Base-by-base conservation (phyloP, 2,113 vertebrate genomes). In the Vulpes vulpes region DNA sequence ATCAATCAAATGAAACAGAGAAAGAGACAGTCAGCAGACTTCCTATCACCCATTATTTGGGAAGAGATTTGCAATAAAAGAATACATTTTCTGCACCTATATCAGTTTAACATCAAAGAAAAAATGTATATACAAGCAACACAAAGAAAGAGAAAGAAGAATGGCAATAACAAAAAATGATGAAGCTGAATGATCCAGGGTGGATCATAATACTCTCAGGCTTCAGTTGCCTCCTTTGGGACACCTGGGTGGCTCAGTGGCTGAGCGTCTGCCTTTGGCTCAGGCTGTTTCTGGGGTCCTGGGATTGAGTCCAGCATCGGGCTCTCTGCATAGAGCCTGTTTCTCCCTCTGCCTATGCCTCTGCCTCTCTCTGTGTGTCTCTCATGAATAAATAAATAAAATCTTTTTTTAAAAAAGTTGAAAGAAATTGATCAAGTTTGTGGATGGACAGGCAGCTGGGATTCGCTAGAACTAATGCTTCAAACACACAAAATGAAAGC, bases 1-100 rank as follows among this genome's bases (percentile, higher is more conserved):
- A 90, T 23, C 92, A 96, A 53, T 55, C 87, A 96, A 71, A 49
- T 88, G 83, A 97, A 93, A 59, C 96, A 95, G 97, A 98, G 2
- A 43, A 43, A 3, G 55, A 95, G 60, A 89, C 0, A 14, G 78
- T 60, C 60, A 98, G 79, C 95, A 98, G 96, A 96, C 71, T 49
- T 90, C 15, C 43, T 86, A 49, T 51, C 92, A 11, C 43, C 20
- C 65, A 57, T 62, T 91, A 30, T 76, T 67, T 95, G 67, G 57
- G 95, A 67, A 55, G 2, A 96, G 55, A 94, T 32, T 76, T 98
- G 78, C 49, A 96, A 74, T 62, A 96, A 97, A 96, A 78, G 0
- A 35, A 55, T 89, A 86, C 91, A 95, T 32, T 83, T 79, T 27
- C 95, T 97, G 76, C 86, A 96, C 5, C 87, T 23, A 49, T 93